Evolutionary conservation across 2,113 vertebrate species (phyloP).

Genomic region (Callionymus lyra): DNA sequence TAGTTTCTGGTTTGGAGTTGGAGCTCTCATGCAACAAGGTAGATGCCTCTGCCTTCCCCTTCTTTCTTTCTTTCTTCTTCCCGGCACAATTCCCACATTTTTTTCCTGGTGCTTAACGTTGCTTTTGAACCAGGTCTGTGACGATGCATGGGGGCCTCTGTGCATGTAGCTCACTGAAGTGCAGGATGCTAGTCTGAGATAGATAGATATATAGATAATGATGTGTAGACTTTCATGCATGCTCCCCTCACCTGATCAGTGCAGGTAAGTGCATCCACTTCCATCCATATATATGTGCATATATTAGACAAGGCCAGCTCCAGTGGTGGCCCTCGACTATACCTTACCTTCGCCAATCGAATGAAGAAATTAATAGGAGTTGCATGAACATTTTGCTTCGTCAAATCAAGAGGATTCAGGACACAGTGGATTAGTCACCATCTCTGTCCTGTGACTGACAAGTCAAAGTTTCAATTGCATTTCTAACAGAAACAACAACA

Average conservation of each 20-base stretch:
- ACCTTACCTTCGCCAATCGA: too few relatives aligned
- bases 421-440: too few relatives aligned
- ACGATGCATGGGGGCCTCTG: constrained; percentile 93
- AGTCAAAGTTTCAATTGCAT: too few relatives aligned
- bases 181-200: not conserved
- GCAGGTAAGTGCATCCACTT: constrained; percentile 3
- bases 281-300: constrained; percentile 54
- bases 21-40: constrained; percentile 99
- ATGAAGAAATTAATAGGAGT: too few relatives aligned
- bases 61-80: constrained; percentile 23
- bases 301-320: not conserved
- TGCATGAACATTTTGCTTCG: too few relatives aligned
- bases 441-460: too few relatives aligned
- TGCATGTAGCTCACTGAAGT: constrained; percentile 78
- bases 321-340: too few relatives aligned
- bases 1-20: constrained; percentile 99
- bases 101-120: constrained; percentile 85
- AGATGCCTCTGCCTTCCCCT: constrained; percentile 88
- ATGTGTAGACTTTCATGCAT: not conserved
- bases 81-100: constrained; percentile 87
- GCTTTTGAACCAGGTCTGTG: constrained; percentile 70
- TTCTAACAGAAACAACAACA: too few relatives aligned
- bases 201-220: not conserved
- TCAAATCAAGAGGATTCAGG: too few relatives aligned
- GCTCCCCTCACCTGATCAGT: not conserved